Base-by-base conservation (phyloP, 2,113 vertebrate species). In the Ibidorhyncha struthersii region DNA sequence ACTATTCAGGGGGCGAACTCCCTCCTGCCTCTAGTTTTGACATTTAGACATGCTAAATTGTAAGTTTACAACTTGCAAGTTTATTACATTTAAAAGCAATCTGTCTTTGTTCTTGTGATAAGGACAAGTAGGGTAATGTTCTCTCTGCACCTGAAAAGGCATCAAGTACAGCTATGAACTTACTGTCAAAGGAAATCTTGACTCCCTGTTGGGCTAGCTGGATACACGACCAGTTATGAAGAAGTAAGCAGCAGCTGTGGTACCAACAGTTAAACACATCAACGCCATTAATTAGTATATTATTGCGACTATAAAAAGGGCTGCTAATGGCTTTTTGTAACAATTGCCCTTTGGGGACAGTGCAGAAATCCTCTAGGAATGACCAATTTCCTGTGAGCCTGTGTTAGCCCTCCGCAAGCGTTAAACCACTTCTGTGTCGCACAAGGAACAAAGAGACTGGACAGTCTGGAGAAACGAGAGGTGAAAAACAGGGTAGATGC, bases 351-450 rank as follows among this genome's bases (percentile, higher is more conserved):
- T 89, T 80, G 84, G 84, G 87, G 89, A 93, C 74, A 74, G 56
- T 20, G 47, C 29, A 90, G 84, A 90, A 96, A 83, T 91, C 71
- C 91, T 84, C 47, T 49, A 93, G 95, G 94, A 95, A 95, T 95
- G 91, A 63, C 82, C 45, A 94, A 23, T 97, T 97, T 97, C 95
- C 96, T 96, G 82, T 63, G 71, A 94, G 59, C 63, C 77, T 43
- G 30, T 21, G 30, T 95, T 89, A 82, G 63, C 67, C 67, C 30
- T 87, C 82, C 8, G 4, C 50, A 74, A 78, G 78, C 30, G 50
- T 74, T 76, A 91, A 85, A 82, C 34, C 61, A 14, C 81, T 77
- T 67, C 63, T 20, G 29, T 26, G 90, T 58, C 26, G 22, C 49
- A 45, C 59, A 81, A 62, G 79, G 83, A 74, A 41, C 74, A 69